Base-by-base conservation (phyloP, 2,888 invertebrate species). In the Orthosia gracilis region DNA sequence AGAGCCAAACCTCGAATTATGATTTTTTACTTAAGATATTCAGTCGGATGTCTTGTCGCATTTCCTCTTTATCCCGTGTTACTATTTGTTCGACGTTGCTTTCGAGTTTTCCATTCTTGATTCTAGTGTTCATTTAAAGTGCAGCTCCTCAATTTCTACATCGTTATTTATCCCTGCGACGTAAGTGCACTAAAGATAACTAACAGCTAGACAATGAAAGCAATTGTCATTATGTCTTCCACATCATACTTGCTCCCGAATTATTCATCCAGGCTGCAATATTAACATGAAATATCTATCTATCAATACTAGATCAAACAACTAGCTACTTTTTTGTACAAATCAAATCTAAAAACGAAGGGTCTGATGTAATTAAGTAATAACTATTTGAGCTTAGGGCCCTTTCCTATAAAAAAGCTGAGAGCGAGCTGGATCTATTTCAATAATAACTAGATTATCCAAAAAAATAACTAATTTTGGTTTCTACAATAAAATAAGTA, bases 151-250 rank as follows among this genome's bases (percentile, higher is more conserved):
- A 45, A 26, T 50, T 23, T 23, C 17, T 15, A n/a, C n/a, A 40
- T 17, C 31, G 12, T 64, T 52, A 13, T 17, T 11, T 9, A 55
- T 31, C 18, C 57, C 23, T 78, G 66, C 17, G 15, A 57, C 13
- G 45, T 59, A 55, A 73, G 49, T 21, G 12, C 57, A 50, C 17
- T 47, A 64, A 74, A 45, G 12, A 9, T 55, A 31, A 47, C 26
- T 17, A 61, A 65, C 18, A 62, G 17, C 26, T 55, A 49, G n/a
- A 54, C 62, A 69, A 49, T 69, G 15, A 70, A 72, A 66, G 69
- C 50, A 67, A 45, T 63, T 61, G 45, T 73, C 59, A 50, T 23
- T 40, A 72, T 47, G 83, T 70, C 84, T 81, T 83, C 80, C 84
- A 73, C 45, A 50, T 54, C 45, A 18, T n/a, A 83, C 26, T 47